Evolutionary conservation across 2,797 vertebrate genomes (phyloP).

Genomic region (Trichosurus vulpecula): DNA sequence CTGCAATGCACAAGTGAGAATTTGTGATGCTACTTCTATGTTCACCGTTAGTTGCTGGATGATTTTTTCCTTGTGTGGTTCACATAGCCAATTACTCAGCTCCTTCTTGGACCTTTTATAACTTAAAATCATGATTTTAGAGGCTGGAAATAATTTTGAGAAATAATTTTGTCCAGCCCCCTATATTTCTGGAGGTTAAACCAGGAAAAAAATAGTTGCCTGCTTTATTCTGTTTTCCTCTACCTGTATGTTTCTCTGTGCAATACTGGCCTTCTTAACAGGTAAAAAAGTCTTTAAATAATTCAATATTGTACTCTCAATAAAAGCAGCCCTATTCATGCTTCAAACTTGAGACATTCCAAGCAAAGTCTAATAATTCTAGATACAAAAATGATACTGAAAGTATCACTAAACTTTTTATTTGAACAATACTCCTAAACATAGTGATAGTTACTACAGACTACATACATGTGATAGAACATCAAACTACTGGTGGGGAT

Average conservation of each 20-base stretch:
- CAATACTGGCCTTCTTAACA: conserved; percentile 14
- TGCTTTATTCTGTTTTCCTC: conserved; percentile 43
- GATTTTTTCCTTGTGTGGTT: conserved; percentile 28
- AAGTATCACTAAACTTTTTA: neutral
- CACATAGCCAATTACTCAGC: neutral
- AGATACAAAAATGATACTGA: conserved; percentile 6
- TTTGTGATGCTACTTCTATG: neutral
- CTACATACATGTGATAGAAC: conserved; percentile 22
- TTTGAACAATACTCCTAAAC: conserved; percentile 28
- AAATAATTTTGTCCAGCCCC: conserved; percentile 36
- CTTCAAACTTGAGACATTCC: conserved; percentile 34
- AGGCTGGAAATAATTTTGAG: conserved; percentile 35
- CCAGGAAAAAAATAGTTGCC: conserved; percentile 10
- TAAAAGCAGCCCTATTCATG: neutral
- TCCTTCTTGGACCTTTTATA: conserved; percentile 4
- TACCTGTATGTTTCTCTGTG: conserved; percentile 30
- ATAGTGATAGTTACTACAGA: conserved; percentile 50
- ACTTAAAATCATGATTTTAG: conserved; percentile 11
- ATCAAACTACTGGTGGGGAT: neutral
- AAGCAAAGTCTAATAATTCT: neutral
- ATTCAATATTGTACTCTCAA: conserved; percentile 36
- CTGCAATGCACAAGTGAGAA: neutral
- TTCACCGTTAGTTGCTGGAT: neutral
- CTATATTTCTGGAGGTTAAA: conserved; percentile 24
- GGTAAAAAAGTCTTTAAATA: conserved; percentile 27